phyloP scores from a whole-genome alignment of 2,797 vertebrate species.

The Calcarius lapponicus region DNA sequence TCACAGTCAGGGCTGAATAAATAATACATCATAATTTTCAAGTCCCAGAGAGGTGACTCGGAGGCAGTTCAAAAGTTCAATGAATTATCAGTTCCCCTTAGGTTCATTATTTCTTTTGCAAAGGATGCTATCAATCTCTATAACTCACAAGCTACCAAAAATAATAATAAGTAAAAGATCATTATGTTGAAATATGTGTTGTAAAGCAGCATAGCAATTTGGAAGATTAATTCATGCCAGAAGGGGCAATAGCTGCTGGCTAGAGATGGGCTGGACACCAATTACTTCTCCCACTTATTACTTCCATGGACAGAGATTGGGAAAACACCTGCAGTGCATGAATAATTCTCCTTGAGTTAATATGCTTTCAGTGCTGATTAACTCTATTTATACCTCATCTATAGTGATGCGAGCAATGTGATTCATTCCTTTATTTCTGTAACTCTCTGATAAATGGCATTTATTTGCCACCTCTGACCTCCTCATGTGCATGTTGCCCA shows the following conservation, averaged over 20 bases:
- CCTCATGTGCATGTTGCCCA: not conserved
- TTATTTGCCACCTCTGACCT: conserved; percentile 62
- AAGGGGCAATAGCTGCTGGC: conserved; percentile 62
- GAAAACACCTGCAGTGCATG: conserved; percentile 62
- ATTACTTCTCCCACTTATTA: conserved; percentile 58
- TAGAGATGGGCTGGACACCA: conserved; percentile 64
- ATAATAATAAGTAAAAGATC: conserved; percentile 65
- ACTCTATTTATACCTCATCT: conserved; percentile 61
- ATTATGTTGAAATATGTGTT: conserved; percentile 65
- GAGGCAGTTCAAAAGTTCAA: conserved; percentile 64
- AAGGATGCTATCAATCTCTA: conserved; percentile 58
- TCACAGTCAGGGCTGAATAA: conserved; percentile 39
- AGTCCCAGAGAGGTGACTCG: conserved; percentile 42
- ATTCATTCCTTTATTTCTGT: conserved; percentile 58
- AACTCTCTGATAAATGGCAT: conserved; percentile 41
- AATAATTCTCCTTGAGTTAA: conserved; percentile 68
- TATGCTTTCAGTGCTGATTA: conserved; percentile 54
- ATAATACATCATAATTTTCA: conserved; percentile 60
- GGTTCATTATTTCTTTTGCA: conserved; percentile 57
- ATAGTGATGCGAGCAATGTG: conserved; percentile 25
- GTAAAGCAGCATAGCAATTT: conserved; percentile 56
- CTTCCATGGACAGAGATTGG: conserved; percentile 22
- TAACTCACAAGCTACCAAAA: conserved; percentile 52
- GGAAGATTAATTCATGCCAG: conserved; percentile 63
- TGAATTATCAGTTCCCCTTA: conserved; percentile 42